Percentiles rank a stretch among this genome's conserved stretches.
These are phyloP conservation scores for Charina bottae DNA, from an alignment of 2,113 vertebrate species.

Conservation along the genomic window DNA sequence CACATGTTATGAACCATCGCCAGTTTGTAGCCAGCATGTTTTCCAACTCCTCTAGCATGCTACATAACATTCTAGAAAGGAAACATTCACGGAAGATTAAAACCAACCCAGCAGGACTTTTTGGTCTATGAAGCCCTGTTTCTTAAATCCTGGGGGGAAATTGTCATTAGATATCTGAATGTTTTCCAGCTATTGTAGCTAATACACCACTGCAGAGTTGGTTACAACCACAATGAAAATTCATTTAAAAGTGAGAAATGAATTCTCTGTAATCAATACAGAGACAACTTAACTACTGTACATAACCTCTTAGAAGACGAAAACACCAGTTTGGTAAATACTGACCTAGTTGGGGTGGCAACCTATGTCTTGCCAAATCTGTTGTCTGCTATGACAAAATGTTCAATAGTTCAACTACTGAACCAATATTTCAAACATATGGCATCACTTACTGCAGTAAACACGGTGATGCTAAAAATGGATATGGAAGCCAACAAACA, in stretches of 20 bases:
- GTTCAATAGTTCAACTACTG: not conserved
- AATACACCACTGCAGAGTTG: not conserved
- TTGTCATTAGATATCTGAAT: not conserved
- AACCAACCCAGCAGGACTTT: not conserved
- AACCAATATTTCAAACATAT: not conserved
- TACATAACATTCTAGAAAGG: not conserved
- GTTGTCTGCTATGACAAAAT: not conserved
- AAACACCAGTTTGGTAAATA: not conserved
- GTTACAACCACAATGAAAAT: not conserved
- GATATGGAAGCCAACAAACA: constrained; percentile 5
- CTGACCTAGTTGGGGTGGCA: not conserved
- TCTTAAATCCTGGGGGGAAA: not conserved
- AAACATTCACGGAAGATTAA: not conserved
- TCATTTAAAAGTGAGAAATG: not conserved
- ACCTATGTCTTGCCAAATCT: not conserved
- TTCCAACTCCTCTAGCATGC: not conserved
- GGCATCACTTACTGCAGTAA: constrained; percentile 9
- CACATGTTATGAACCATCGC: not conserved
- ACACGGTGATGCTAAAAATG: constrained; percentile 6
- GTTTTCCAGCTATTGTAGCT: not conserved
- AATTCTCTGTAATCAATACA: not conserved
- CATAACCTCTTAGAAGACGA: not conserved
- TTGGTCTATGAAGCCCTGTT: not conserved
- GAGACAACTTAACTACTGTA: not conserved
- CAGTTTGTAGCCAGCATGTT: not conserved